Conservation (phyloP, 2,113 vertebrate species). For the Tiliqua scincoides region DNA sequence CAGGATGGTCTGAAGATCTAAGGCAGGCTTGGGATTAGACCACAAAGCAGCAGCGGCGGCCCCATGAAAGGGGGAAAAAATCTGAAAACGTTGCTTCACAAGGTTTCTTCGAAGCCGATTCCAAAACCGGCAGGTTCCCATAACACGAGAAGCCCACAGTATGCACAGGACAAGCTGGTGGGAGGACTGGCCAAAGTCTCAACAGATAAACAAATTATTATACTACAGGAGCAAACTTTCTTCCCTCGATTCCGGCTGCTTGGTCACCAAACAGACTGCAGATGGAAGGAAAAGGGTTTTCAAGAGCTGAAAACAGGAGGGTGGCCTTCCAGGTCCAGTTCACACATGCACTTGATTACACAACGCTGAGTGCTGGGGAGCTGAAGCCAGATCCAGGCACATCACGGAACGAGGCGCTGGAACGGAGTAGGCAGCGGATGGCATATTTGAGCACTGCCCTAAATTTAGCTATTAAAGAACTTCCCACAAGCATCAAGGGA, state of each 20-base stretch:
- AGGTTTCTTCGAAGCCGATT: slow-evolving; percentile 6
- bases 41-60: not conserved
- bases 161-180: slow-evolving; percentile 32
- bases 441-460: no score
- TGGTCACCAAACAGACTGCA: not conserved
- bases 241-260: not conserved
- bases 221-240: not conserved
- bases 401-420: not conserved
- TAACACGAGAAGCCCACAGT: not conserved
- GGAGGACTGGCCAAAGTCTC: not conserved
- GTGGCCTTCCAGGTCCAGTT: not conserved
- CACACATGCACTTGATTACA: not conserved
- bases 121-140: slow-evolving; percentile 15
- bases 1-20: slow-evolving; percentile 28
- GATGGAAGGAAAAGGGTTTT: not conserved
- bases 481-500: no score
- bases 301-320: not conserved
- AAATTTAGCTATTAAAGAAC: no score
- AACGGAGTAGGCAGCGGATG: no score
- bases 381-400: not conserved
- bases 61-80: not conserved
- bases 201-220: slow-evolving; percentile 4
- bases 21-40: slow-evolving; percentile 10
- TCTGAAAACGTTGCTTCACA: slow-evolving; percentile 25
- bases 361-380: not conserved